Evolutionary conservation across 2,797 vertebrate genomes (phyloP), one percentile per base, ranked within the genome.

Genomic region (Mycteria americana): DNA sequence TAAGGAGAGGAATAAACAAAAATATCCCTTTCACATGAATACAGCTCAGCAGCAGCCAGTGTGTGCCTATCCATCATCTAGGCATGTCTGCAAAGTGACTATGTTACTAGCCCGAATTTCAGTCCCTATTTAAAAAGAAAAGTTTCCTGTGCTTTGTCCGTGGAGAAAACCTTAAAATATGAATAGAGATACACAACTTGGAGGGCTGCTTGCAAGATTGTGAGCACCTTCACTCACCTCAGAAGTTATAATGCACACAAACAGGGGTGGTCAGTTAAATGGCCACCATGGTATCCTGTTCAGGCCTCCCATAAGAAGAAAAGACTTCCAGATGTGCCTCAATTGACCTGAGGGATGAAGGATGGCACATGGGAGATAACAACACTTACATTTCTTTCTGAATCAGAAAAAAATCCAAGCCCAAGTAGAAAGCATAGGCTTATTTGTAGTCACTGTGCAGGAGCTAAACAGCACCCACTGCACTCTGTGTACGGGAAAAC

Each of bases 1-100:
- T 62, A 76, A 89, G 60, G 67, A 94, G 72, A 95, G 25, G 25
- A 88, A 94, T 43, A 85, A 95, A 90, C 77, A 87, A 85, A 90
- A 88, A 88, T 31, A 85, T 84, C n/a, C 31, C 48, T 88, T 94
- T 53, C 59, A 69, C 4, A n/a, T 39, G 33, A 85, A 79, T 76
- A 63, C 33, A 92, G 39, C 35, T 88, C 89, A 78, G 67, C 65
- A 92, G 92, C 82, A 90, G 74, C 67, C 79, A 86, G 3, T 33
- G 33, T 46, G 63, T 82, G 62, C 67, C 59, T 41, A 94, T 76
- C 46, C 83, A 84, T 91, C 76, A 92, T n/a, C 62, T 24, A 50
- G 74, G 63, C 77, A 87, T 28, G 15, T 68, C 64, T 89, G 91
- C 27, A n/a, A 84, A 89, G 53, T 25, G 39, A 73, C 33, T 80